Evolutionary conservation across 2,888 invertebrate species (phyloP), one percentile per base, ranked within the genome.

Genomic region (Drosophila merina): DNA sequence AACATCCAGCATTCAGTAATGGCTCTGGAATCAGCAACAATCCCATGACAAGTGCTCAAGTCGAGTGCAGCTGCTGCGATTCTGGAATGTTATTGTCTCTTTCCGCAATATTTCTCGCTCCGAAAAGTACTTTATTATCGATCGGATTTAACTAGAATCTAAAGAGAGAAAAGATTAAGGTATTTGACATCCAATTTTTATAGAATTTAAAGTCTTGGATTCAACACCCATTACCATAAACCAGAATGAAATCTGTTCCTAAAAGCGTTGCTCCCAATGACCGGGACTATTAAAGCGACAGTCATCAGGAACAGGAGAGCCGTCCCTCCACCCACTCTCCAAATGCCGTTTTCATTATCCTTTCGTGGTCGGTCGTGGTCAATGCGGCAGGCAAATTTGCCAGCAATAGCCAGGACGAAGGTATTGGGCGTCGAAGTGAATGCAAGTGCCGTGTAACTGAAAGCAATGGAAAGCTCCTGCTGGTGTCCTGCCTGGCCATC

Each of bases 401-500:
- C 56, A 48, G 14, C 14, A 14, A 14, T 14, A 14, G 64, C 14
- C 69, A 54, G 52, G 38, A 30, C 40, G 55, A 55, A 52, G 57
- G 72, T 45, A 67, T 55, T 48, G 60, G 60, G 74, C 31, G 45
- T 56, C 42, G 55, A 44, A 52, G 48, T 58, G 60, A 60, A 60
- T 30, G 62, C 73, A 52, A 38, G 42, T 45, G 20, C 30, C n/a
- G 33, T 49, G 48, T 36, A 49, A 12, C 9, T 26, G 44, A 28
- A 2, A 2, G 38, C 20, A 20, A 20, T 20, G 20, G 20, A 20
- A 20, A 20, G 20, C 20, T 20, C 2, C 28, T 5, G 28, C 6
- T 28, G 28, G 5, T 6, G 28, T 33, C 36, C 36, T 12, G 75
- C 62, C 42, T 74, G 67, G 57, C 77, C 75, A 77, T 64, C 75